Evolutionary conservation across 1,140 invertebrate genomes (phyloP), one percentile per base, ranked within the genome.

Genomic region (Phortica variegata): DNA sequence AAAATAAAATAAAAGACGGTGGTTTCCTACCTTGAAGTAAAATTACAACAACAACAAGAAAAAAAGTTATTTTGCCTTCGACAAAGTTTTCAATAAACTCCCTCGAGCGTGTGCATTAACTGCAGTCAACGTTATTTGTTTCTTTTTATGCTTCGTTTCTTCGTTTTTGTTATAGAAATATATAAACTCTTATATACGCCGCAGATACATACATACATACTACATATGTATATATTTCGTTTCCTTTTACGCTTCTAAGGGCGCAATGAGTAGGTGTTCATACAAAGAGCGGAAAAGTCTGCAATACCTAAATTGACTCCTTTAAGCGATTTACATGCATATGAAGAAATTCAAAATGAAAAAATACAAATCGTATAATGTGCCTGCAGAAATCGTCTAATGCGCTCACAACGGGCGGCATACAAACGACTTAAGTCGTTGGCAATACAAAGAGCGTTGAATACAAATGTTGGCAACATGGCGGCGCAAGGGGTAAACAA

Each of bases 41-140:
- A n/a, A n/a, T 29, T 12, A 29, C 6, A 6, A 29, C 26, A 53
- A 53, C 54, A 59, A 59, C 56, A 31, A 44, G 34, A 52, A 54
- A 43, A 58, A 57, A 43, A 31, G 53, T 59, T 63, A 60, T 65
- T 63, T 58, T 69, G 69, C 65, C 57, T 60, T 65, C 63, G 63
- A 63, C 63, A 68, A 66, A 69, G 65, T 68, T 68, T 68, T 68
- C 65, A 68, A 68, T 68, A 68, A 68, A 68, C 63, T 68, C 63
- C 63, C 63, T 63, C 60, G 69, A 68, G 63, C 63, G 65, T 69
- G 63, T 68, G 63, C 63, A 68, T 68, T 68, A 68, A 68, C 54
- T 69, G 63, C 63, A 68, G 63, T 47, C 39, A 49, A 26, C 23
- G 23, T 58, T 55, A 61, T 65, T 66, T 66, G 61, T 65, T 61